Evolutionary conservation across 2,113 vertebrate species (phyloP).

Genomic region (Pteronura brasiliensis): DNA sequence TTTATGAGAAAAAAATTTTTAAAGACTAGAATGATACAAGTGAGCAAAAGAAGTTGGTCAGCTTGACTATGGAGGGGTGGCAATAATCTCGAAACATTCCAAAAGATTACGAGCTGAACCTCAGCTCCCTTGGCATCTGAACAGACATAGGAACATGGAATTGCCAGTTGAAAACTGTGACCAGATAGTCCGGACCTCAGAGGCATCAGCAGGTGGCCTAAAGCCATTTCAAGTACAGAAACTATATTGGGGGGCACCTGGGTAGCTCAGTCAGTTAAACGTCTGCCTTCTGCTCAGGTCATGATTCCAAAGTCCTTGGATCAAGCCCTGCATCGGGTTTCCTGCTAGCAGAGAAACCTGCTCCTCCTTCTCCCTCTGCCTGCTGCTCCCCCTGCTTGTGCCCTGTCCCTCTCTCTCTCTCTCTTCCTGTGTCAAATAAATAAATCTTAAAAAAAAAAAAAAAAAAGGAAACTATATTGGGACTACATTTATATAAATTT

Average conservation of each 20-base stretch:
- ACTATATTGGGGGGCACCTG: background rate
- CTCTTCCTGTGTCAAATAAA: too few species aligned
- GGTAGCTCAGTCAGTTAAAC: too few species aligned
- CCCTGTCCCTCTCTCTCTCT: too few species aligned
- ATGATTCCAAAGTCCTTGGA: too few species aligned
- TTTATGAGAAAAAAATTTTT: slow-evolving; percentile 40
- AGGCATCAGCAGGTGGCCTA: slow-evolving; percentile 45
- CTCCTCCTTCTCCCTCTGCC: too few species aligned
- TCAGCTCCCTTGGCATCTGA: slow-evolving; percentile 51
- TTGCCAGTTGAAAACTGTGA: slow-evolving; percentile 38
- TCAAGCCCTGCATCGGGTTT: too few species aligned
- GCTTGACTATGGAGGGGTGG: slow-evolving; percentile 59
- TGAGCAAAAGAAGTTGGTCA: slow-evolving; percentile 48
- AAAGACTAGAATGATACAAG: slow-evolving; percentile 51
- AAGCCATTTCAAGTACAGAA: slow-evolving; percentile 65
- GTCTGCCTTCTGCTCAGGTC: too few species aligned
- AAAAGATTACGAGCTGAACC: slow-evolving; percentile 60
- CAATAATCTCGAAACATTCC: slow-evolving; percentile 79
- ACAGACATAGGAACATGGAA: slow-evolving; percentile 55
- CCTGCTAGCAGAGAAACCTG: too few species aligned
- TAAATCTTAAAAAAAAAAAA: too few species aligned
- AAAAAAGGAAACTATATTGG: slow-evolving; percentile 32
- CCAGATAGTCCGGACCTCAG: slow-evolving; percentile 29
- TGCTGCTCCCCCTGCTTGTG: too few species aligned
- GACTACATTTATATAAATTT: slow-evolving; percentile 58